A percentile compares a stretch with the other conserved stretches of the same genome.
Evolutionary conservation across 2,797 vertebrate genomes (phyloP).

Genomic region (Momotus momota): DNA sequence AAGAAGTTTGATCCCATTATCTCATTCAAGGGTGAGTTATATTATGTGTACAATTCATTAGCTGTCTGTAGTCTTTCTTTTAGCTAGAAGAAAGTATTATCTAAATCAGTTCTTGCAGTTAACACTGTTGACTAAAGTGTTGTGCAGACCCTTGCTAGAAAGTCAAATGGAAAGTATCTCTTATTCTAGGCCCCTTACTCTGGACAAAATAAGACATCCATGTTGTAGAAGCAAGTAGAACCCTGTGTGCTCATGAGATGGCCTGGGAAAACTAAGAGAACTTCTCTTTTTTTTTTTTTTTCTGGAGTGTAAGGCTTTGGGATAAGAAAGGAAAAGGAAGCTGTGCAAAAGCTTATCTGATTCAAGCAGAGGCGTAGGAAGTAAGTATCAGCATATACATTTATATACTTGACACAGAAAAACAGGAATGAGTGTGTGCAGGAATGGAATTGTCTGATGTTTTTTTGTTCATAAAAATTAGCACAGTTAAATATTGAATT

Average conservation of each 20-base stretch:
- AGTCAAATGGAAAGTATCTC: not conserved
- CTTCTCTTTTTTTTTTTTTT: not conserved
- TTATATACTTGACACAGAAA: not conserved
- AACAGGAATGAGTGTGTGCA: not conserved
- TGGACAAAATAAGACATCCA: not conserved
- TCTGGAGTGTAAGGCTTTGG: not conserved
- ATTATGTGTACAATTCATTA: not conserved
- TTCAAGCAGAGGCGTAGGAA: not conserved
- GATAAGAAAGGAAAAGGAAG: not conserved
- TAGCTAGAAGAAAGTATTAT: not conserved
- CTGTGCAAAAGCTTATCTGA: conserved; percentile 14
- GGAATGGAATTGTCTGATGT: conserved; percentile 24
- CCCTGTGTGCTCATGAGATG: not conserved
- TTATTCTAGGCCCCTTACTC: not conserved
- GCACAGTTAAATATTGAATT: conserved; percentile 41
- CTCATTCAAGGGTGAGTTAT: not conserved
- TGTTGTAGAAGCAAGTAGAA: not conserved
- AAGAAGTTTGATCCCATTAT: not conserved
- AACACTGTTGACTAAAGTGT: not conserved
- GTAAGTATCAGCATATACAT: not conserved
- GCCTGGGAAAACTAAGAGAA: not conserved
- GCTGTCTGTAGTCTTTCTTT: not conserved
- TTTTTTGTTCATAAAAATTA: conserved; percentile 45
- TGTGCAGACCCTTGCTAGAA: not conserved
- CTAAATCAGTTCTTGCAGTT: not conserved